A percentile compares a stretch with the other conserved stretches of the same genome.
phyloP scores from a whole-genome alignment of 2,113 vertebrate species.

The Acrocephalus arundinaceus region DNA sequence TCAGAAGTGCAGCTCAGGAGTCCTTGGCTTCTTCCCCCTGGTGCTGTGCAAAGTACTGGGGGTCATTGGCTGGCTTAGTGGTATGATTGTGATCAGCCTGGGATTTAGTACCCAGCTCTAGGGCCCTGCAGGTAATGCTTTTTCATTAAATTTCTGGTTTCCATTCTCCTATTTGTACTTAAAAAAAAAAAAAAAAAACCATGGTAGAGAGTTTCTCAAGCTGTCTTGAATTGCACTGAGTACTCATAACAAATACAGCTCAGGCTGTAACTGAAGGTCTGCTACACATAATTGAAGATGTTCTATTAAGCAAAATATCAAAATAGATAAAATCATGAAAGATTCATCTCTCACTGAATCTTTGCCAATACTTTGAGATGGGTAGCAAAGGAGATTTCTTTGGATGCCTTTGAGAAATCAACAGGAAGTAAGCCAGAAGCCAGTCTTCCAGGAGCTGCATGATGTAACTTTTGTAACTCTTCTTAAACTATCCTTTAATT shows the following conservation, averaged over 20 bases:
- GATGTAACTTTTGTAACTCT: neutral
- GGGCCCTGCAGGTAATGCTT: neutral
- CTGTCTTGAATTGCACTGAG: neutral
- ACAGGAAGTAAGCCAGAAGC: neutral
- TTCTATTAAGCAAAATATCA: neutral
- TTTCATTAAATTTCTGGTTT: neutral
- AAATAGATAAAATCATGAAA: neutral
- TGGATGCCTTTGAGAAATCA: neutral
- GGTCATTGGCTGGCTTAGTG: neutral
- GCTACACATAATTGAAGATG: neutral
- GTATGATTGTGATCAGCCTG: neutral
- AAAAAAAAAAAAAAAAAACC: neutral
- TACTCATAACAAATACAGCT: neutral
- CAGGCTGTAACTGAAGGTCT: neutral
- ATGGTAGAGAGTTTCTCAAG: neutral
- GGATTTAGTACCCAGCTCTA: neutral
- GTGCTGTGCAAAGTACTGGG: neutral
- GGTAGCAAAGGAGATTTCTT: neutral
- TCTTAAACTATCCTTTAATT: neutral
- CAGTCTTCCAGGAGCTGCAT: neutral
- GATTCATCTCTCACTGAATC: neutral
- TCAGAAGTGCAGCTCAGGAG: neutral
- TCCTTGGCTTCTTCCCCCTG: neutral
- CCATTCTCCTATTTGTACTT: neutral
- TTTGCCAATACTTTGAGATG: neutral